These are phyloP conservation scores for Phainopepla nitens DNA, from an alignment of 2,113 vertebrate species.

Conservation along the genomic window DNA sequence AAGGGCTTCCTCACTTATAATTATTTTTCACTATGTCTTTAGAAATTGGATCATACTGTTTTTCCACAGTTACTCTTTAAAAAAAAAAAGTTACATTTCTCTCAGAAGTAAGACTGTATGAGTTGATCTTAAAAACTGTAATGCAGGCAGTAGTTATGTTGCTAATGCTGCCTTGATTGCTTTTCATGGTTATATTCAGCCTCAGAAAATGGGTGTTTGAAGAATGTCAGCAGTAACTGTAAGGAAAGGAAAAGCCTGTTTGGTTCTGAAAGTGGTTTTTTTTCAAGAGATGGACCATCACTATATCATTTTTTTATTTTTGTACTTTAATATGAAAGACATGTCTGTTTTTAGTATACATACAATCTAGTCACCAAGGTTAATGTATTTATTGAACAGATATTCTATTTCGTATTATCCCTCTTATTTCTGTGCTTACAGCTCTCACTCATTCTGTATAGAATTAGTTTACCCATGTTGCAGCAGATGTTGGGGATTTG, in stretches of 20 bases:
- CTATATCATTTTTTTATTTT: neutral
- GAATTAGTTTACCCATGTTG: neutral
- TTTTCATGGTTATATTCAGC: neutral
- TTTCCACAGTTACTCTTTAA: neutral
- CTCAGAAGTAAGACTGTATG: neutral
- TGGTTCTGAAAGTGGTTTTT: neutral
- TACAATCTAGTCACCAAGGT: neutral
- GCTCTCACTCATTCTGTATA: neutral
- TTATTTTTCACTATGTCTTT: neutral
- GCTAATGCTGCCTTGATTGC: neutral
- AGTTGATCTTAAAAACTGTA: neutral
- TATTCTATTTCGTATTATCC: neutral
- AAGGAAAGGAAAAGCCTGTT: neutral
- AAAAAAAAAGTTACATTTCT: neutral
- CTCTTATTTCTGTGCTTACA: neutral
- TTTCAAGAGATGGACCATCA: neutral
- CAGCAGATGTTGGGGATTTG: neutral
- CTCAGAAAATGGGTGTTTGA: neutral
- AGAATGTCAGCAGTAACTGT: neutral
- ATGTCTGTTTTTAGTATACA: neutral
- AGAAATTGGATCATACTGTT: neutral
- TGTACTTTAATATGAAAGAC: neutral
- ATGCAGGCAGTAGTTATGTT: neutral
- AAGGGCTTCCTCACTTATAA: neutral
- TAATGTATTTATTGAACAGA: neutral